Evolutionary conservation across 2,113 vertebrate genomes (phyloP), one percentile per base, ranked within the genome.

Genomic region (Pteruthius melanotis): DNA sequence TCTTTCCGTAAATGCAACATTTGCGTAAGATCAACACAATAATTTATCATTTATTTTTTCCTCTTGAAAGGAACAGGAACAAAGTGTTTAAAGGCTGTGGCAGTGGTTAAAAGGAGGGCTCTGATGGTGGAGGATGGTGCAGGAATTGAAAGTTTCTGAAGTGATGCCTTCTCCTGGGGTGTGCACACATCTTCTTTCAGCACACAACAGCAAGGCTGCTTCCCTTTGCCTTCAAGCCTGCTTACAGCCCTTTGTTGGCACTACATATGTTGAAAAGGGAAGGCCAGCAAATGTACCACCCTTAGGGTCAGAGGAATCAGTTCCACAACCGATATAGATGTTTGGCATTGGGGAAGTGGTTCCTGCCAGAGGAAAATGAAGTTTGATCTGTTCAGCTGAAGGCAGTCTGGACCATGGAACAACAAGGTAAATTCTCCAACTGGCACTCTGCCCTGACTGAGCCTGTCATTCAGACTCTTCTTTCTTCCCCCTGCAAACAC

Each of bases 21-120:
- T 74, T 92, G 54, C 7, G 9, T 77, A 97, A 66, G 2, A 12
- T 86, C 90, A 90, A 92, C 57, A 92, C 68, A 81, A 56, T 86
- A 83, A 93, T 96, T 92, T 89, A 92, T 86, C 68, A 81, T 83
- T 88, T 88, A 72, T 77, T 95, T 96, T 94, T 95, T 90, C 90
- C 92, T 94, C 92, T 86, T 20, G 10, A 75, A 57, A 89, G 64
- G 30, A 96, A 93, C 90, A 95, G 94, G 93, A 96, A 94, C 92
- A 37, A 83, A 93, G 47, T 78, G 85, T 90, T 97, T 94, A 90
- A 68, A 96, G 53, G 80, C 91, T 3, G 1, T 0, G 0, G 66
- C 70, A 42, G 76, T 84, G 56, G 37, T 84, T 92, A 52, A 95
- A 94, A 89, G 65, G 33, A 87, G 56, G 37, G 71, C 47, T 64